Conservation (phyloP, 2,888 invertebrate genomes). For the Blastobasis adustella region DNA sequence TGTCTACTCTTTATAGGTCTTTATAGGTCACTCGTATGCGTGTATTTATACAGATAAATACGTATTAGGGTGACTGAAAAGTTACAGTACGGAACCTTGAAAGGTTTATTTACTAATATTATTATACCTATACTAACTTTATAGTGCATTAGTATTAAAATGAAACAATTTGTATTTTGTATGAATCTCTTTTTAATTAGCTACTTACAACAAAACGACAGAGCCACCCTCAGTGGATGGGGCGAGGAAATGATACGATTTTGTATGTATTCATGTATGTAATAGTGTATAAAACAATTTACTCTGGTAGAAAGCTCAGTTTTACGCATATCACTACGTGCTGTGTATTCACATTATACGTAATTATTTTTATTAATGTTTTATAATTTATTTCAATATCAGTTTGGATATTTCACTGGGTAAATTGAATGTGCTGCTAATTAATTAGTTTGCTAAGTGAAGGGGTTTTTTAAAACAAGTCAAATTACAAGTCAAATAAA, state of each 20-base stretch:
- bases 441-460: too few species aligned
- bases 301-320: conserved; percentile 64
- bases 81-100: too few species aligned
- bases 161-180: conserved; percentile 22
- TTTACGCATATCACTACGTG: conserved; percentile 71
- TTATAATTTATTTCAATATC: conserved; percentile 37
- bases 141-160: too few species aligned
- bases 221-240: conserved; percentile 30
- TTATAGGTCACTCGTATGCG: too few species aligned
- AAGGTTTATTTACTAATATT: too few species aligned
- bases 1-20: too few species aligned
- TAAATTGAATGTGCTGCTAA: too few species aligned
- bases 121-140: too few species aligned
- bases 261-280: conserved; percentile 29
- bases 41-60: too few species aligned
- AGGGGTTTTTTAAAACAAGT: too few species aligned
- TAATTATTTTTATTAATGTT: conserved; percentile 10
- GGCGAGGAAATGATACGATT: conserved; percentile 47
- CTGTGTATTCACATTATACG: conserved; percentile 47
- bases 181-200: conserved; percentile 63
- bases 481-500: too few species aligned
- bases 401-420: conserved; percentile 34
- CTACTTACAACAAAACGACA: conserved; percentile 61
- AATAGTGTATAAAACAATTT: conserved; percentile 68
- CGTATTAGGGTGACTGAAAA: too few species aligned